These are phyloP conservation scores for Heliconius nattereri DNA, from an alignment of 1,140 invertebrate genomes.

Conservation along the genomic window DNA sequence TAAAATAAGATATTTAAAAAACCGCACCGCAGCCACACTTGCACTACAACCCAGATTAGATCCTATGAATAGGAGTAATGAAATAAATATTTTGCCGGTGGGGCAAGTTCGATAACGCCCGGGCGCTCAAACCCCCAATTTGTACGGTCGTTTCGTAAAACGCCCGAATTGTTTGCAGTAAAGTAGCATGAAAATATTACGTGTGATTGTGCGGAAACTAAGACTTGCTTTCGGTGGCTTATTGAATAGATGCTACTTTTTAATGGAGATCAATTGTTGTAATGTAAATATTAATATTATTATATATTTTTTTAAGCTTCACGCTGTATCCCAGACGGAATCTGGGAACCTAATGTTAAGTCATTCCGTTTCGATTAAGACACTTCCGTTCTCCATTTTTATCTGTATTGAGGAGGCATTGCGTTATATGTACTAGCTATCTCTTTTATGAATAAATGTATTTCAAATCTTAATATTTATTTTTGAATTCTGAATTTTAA, in stretches of 20 bases:
- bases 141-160: constrained; percentile 72
- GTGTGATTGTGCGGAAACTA: constrained; percentile 65
- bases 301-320: neutral
- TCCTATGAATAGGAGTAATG: constrained; percentile 79
- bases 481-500: no score
- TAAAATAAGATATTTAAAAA: neutral
- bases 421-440: no score
- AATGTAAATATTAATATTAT: neutral
- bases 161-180: constrained; percentile 66
- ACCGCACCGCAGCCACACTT: constrained; percentile 2
- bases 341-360: no score
- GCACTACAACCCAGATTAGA: constrained; percentile 70
- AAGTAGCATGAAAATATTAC: constrained; percentile 66
- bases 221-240: constrained; percentile 33
- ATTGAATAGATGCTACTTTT: constrained; percentile 11
- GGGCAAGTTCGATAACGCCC: constrained; percentile 72
- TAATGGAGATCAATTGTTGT: neutral
- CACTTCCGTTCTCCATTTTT: no score
- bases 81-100: constrained; percentile 80
- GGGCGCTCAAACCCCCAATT: constrained; percentile 71
- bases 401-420: no score
- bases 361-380: no score
- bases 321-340: no score
- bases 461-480: no score
- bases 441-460: no score